These are phyloP conservation scores for Microplitis deprimator DNA, from an alignment of 2,888 invertebrate genomes.

Conservation along the genomic window DNA sequence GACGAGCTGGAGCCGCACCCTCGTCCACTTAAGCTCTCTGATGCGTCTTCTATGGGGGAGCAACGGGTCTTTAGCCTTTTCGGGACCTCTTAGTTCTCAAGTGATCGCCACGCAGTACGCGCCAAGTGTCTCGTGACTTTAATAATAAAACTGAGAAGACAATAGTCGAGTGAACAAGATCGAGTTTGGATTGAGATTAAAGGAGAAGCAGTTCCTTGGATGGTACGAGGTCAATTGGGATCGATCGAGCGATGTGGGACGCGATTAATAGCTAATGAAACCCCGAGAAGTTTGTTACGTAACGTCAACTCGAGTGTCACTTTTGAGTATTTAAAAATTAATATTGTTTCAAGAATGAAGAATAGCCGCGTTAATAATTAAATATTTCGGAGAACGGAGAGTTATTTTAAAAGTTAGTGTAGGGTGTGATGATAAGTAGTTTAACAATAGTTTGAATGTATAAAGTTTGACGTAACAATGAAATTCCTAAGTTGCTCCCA, in stretches of 20 bases:
- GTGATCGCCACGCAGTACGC: conserved; percentile 21
- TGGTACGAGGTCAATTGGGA: conserved; percentile 42
- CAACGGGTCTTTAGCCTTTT: conserved; percentile 35
- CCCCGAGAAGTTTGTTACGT: neutral
- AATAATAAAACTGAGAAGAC: conserved; percentile 14
- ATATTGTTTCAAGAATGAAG: neutral
- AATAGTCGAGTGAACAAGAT: conserved; percentile 13
- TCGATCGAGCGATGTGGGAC: conserved; percentile 53
- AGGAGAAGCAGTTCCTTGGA: conserved; percentile 26
- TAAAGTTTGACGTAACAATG: conserved; percentile 50
- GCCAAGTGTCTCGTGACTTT: conserved; percentile 2
- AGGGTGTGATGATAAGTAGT: neutral
- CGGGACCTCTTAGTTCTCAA: conserved; percentile 32
- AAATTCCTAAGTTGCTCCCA: conserved; percentile 61
- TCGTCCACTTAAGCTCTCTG: conserved; percentile 30
- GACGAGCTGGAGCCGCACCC: conserved; percentile 36
- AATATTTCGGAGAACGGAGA: neutral
- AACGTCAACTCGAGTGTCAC: neutral
- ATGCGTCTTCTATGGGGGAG: conserved; percentile 16
- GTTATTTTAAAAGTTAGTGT: neutral
- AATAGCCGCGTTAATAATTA: conserved; percentile 1
- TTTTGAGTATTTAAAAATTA: neutral
- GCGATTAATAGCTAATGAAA: conserved; percentile 43
- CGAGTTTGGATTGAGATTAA: conserved; percentile 27
- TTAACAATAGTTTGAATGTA: conserved; percentile 20